Base-by-base conservation (phyloP, 2,113 vertebrate species). In the Melanocharis versteri region DNA sequence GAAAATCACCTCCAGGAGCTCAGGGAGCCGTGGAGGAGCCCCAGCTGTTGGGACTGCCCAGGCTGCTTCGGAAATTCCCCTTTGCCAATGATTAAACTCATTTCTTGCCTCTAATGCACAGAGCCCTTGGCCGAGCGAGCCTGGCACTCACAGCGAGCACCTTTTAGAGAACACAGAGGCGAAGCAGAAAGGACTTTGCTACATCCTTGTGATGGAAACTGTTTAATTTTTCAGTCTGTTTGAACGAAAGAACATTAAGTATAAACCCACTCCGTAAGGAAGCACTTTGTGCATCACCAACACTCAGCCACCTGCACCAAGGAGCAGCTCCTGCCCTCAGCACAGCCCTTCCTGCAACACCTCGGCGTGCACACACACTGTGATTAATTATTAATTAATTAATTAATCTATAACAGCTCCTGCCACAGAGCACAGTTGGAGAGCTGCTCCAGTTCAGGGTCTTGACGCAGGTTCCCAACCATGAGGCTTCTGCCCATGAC, bases 141-240 rank as follows among this genome's bases (percentile, higher is more conserved):
- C 75, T 18, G 7, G 71, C 44, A 15, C 79, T 58, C 48, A 30
- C 18, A 44, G 13, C 0, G 0, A 87, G 39, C 81, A 28, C 17
- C 60, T 68, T 53, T 42, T 8, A 50, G 47, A 71, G 47, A 75
- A 8, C 73, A 33, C 26, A 37, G 39, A 75, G 53, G 56, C 0
- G 0, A 54, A 77, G 42, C 7, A 91, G 44, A 68, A 77, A 57
- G n/a, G 47, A n/a, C 56, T 70, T 70, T 11, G 15, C 76, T 83
- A 47, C 68, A 51, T 40, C 65, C 78, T 37, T 11, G 40, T 66
- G 71, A 93, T 72, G 27, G 51, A 22, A 90, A 39, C 44, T 13
- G 45, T 95, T 97, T 78, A 81, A 95, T 92, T 95, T 94, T 95
- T 94, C 83, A 96, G 75, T 22, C 17, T 66, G 22, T 79, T 93